phyloP scores from a whole-genome alignment of 2,113 vertebrate species.

The Aegithalos caudatus region DNA sequence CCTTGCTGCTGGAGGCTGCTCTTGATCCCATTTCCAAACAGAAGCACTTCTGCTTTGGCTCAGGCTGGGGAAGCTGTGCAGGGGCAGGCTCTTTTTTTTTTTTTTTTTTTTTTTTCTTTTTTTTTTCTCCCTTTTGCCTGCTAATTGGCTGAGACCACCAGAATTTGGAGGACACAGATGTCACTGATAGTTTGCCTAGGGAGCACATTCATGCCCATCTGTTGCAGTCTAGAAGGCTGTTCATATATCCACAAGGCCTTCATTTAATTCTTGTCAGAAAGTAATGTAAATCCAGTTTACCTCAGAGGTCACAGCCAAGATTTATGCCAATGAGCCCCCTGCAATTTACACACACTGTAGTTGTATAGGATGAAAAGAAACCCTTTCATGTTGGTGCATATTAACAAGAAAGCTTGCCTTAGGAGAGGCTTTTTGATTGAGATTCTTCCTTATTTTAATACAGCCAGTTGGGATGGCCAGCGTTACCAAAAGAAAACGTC shows the following conservation, averaged over 20 bases:
- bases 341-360: conserved; percentile 81
- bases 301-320: conserved; percentile 83
- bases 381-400: conserved; percentile 83
- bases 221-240: conserved; percentile 83
- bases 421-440: conserved; percentile 75
- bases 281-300: conserved; percentile 88
- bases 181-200: conserved; percentile 84
- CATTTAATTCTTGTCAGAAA: conserved; percentile 90
- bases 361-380: conserved; percentile 83
- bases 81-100: neutral
- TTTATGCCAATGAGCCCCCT: conserved; percentile 84
- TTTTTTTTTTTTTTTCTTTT: neutral
- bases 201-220: conserved; percentile 87
- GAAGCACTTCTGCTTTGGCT: conserved; percentile 68
- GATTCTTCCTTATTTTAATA: conserved; percentile 77
- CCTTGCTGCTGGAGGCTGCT: conserved; percentile 62
- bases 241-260: conserved; percentile 84
- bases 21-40: conserved; percentile 76
- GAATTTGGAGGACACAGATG: conserved; percentile 88
- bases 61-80: conserved; percentile 56
- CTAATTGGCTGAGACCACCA: conserved; percentile 86
- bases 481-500: conserved; percentile 59
- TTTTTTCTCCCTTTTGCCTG: conserved; percentile 43
- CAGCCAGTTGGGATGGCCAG: conserved; percentile 68
- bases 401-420: conserved; percentile 83